Evolutionary conservation across 1,140 invertebrate species (phyloP), one percentile per base, ranked within the genome.

Genomic region (Drosophila albomicans): DNA sequence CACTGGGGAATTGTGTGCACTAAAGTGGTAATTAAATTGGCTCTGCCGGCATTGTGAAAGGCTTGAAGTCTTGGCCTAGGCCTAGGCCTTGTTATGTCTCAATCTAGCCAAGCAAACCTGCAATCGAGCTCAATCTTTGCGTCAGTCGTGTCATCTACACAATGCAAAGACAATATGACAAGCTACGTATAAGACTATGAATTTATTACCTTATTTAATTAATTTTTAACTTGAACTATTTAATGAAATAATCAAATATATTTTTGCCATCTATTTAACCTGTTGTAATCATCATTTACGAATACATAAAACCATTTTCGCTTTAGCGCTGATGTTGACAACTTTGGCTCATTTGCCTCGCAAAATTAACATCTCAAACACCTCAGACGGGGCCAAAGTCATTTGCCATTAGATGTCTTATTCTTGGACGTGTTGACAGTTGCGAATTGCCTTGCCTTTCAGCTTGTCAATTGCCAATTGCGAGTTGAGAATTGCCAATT

Each of bases 21-120:
- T 81, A 84, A 88, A 90, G 85, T 89, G 85, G 85, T 89, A 89
- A 89, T 89, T 89, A 89, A 88, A 88, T 89, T 85, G 86, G 65
- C 67, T 48, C 48, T 81, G 61, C 67, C 52, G 56, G 61, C 81
- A 81, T 80, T 89, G 80, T 87, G 79, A 82, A 87, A 82, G 65
- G 79, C 58, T 15, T 25, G 13, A 11, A 13, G 13, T 41, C 25
- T 8, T 13, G 32, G 58, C 48, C 57, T 57, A 8, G n/a, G 16
- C 16, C 51, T 30, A 38, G 43, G 35, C 63, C 68, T 54, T 79
- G 75, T 82, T 79, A 84, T 87, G 80, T 87, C 84, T 88, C 84
- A 88, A 87, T 86, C 84, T 52, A 82, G 48, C 43, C 28, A 64
- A 20, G 38, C 66, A 46, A 52, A 15, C 20, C 57, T 35, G 11